Conservation (phyloP, 2,888 invertebrate genomes). For the Aspidiotus destructor region DNA sequence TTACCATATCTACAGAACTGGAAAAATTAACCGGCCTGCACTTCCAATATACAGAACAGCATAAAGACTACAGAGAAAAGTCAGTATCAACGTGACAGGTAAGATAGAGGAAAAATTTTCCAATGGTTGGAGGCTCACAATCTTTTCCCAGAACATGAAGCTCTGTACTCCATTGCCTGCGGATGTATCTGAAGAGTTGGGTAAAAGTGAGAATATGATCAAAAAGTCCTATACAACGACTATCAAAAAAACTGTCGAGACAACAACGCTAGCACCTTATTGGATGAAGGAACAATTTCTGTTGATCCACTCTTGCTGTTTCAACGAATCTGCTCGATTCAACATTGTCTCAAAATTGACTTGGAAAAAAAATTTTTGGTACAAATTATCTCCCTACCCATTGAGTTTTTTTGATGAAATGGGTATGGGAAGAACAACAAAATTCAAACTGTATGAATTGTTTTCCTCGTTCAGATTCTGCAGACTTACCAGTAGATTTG, state of each 20-base stretch:
- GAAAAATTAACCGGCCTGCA: background rate
- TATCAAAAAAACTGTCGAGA: background rate
- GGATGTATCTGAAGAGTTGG: background rate
- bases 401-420: too few species aligned
- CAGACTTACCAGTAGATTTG: too few species aligned
- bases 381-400: slow-evolving; percentile 36
- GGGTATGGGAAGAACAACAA: too few species aligned
- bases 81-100: slow-evolving; percentile 5
- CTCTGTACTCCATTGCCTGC: background rate
- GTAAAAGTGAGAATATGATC: background rate
- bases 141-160: slow-evolving; percentile 17
- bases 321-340: slow-evolving; percentile 36
- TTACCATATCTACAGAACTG: background rate
- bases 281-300: background rate
- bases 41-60: slow-evolving; percentile 37
- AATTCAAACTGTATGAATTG: too few species aligned
- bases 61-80: slow-evolving; percentile 39
- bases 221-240: background rate
- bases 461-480: too few species aligned
- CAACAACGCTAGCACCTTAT: background rate
- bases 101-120: background rate
- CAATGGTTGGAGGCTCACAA: slow-evolving; percentile 6
- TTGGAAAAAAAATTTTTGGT: too few species aligned
- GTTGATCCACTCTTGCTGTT: slow-evolving; percentile 37
- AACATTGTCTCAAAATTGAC: background rate